Percentiles rank a stretch among this genome's conserved stretches.
Evolutionary conservation across 2,888 invertebrate species (phyloP).

Genomic region (Apamea monoglypha): DNA sequence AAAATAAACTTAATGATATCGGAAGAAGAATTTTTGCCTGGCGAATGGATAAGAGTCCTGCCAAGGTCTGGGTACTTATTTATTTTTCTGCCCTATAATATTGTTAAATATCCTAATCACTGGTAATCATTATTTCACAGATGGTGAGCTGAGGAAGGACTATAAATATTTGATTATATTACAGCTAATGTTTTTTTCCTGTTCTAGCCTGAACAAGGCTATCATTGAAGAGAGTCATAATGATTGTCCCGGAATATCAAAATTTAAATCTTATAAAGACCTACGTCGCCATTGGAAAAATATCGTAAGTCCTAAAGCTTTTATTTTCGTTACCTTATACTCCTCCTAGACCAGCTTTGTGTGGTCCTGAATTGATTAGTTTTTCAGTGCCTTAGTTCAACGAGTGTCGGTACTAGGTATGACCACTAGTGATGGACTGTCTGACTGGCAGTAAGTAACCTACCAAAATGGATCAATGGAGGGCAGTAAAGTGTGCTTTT

Average conservation of each 20-base stretch:
- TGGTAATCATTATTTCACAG: not conserved
- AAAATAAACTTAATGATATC: conserved; percentile 79
- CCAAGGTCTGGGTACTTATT: conserved; percentile 76
- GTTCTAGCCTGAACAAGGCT: conserved; percentile 83
- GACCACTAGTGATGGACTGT: not conserved
- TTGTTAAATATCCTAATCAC: not conserved
- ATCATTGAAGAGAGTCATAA: conserved; percentile 77
- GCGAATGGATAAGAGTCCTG: conserved; percentile 82
- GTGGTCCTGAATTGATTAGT: not conserved
- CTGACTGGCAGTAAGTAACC: not conserved
- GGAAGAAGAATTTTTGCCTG: conserved; percentile 74
- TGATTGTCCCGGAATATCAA: conserved; percentile 73
- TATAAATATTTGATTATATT: not conserved
- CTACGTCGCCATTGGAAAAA: conserved; percentile 89
- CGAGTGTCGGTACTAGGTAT: not conserved
- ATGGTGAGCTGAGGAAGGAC: not conserved
- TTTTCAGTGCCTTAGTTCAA: not conserved
- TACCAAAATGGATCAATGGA: not conserved
- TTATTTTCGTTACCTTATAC: not conserved
- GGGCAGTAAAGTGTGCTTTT: not conserved
- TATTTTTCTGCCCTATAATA: not conserved
- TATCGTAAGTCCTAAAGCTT: conserved; percentile 78
- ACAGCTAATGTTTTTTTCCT: not conserved
- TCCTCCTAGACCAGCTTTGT: not conserved
- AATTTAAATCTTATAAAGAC: conserved; percentile 86